phyloP scores from a whole-genome alignment of 2,113 vertebrate genomes.

The Hydropotes inermis region DNA sequence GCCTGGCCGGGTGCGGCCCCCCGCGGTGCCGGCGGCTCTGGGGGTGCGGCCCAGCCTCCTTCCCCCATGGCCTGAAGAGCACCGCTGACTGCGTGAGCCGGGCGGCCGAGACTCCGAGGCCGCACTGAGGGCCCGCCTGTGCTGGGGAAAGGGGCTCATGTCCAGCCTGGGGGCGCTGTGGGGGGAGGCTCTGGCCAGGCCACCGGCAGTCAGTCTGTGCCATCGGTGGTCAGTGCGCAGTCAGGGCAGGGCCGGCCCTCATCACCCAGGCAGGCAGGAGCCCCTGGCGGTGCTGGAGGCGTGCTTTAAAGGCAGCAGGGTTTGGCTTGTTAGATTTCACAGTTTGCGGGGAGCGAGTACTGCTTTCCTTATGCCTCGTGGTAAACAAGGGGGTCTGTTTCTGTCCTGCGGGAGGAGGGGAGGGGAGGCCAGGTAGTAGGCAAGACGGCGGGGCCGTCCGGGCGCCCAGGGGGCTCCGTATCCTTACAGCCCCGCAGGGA shows the following conservation, averaged over 20 bases:
- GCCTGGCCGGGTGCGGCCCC: rapidly evolving
- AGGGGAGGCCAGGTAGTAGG: rapidly evolving
- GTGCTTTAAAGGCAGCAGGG: rapidly evolving
- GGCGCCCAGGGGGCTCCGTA: rapidly evolving
- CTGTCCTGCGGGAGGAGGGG: rapidly evolving
- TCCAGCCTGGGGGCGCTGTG: rapidly evolving
- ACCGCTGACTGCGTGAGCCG: too few relatives aligned
- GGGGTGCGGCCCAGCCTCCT: background rate
- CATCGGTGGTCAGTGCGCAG: rapidly evolving
- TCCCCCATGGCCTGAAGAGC: background rate
- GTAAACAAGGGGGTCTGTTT: rapidly evolving
- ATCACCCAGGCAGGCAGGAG: rapidly evolving
- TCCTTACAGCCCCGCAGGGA: background rate
- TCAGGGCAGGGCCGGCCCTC: rapidly evolving
- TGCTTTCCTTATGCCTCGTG: rapidly evolving
- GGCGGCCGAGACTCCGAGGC: rapidly evolving
- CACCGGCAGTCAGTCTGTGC: rapidly evolving
- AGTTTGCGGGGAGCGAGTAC: rapidly evolving
- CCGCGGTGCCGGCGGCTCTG: rapidly evolving
- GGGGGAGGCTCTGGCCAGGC: rapidly evolving
- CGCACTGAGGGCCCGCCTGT: rapidly evolving
- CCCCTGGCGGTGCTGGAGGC: background rate
- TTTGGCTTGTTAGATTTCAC: background rate
- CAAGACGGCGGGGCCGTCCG: rapidly evolving
- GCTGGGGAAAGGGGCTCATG: background rate